Evolutionary conservation across 2,797 vertebrate species (phyloP).

Genomic region (Cossypha caffra): DNA sequence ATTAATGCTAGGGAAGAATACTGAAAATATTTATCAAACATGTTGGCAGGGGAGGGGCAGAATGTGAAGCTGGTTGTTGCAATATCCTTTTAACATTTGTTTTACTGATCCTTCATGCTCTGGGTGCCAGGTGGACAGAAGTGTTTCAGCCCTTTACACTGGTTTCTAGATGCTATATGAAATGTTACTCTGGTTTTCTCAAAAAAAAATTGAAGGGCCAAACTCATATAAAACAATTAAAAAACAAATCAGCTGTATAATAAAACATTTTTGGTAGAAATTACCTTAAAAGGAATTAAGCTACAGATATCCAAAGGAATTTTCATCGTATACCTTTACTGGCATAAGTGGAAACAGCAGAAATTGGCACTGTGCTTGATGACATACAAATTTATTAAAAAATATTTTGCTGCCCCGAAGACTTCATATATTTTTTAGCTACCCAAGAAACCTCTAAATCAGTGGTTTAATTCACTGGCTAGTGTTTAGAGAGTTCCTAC

Average conservation of each 20-base stretch:
- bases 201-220: background rate
- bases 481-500: conserved; percentile 17
- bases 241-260: background rate
- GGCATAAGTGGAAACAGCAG: background rate
- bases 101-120: background rate
- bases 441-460: background rate
- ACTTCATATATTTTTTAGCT: conserved; percentile 17
- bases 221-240: background rate
- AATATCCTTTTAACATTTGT: background rate
- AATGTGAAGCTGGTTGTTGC: background rate
- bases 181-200: background rate
- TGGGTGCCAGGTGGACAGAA: background rate
- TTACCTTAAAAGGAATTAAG: background rate
- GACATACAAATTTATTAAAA: conserved; percentile 11
- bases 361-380: background rate
- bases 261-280: background rate
- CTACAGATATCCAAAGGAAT: background rate
- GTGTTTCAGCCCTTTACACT: background rate
- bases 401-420: conserved; percentile 4
- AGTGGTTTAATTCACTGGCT: conserved; percentile 17
- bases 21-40: background rate
- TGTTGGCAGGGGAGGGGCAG: background rate
- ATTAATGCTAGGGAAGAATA: background rate
- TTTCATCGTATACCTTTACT: background rate
- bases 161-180: background rate